These are phyloP conservation scores for Uropsilus gracilis DNA, from an alignment of 2,113 vertebrate genomes.

Conservation along the genomic window DNA sequence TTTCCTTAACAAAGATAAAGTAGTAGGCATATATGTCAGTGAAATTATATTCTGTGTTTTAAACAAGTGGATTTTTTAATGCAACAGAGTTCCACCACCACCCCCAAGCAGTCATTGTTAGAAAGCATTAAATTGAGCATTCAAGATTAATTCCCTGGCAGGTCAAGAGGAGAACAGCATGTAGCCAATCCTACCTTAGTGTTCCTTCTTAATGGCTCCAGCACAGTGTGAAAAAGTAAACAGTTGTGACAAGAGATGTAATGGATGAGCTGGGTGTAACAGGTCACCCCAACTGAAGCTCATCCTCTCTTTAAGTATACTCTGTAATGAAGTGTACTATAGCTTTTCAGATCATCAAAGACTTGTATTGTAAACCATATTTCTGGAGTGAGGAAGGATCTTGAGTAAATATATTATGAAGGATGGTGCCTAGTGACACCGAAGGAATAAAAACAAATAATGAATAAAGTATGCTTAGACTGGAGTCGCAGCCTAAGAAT, in stretches of 20 bases:
- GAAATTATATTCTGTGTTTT: conserved; percentile 59
- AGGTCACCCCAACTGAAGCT: conserved; percentile 83
- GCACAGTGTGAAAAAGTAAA: conserved; percentile 89
- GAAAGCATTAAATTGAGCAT: conserved; percentile 85
- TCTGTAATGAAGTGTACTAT: conserved; percentile 72
- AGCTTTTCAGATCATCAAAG: conserved; percentile 61
- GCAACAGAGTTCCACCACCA: conserved; percentile 52
- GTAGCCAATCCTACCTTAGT: conserved; percentile 81
- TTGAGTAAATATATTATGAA: conserved; percentile 58
- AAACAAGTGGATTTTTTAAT: conserved; percentile 71
- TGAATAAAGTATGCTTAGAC: not conserved
- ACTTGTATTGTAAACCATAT: conserved; percentile 37
- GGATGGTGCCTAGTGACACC: conserved; percentile 8
- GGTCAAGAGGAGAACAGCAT: conserved; percentile 87
- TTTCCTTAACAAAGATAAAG: not conserved
- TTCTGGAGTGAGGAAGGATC: conserved; percentile 39
- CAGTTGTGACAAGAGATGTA: conserved; percentile 87
- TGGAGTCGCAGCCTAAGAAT: not conserved
- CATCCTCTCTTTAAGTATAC: conserved; percentile 79
- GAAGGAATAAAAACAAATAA: conserved; percentile 61
- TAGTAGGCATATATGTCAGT: not conserved
- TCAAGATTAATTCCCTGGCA: conserved; percentile 87
- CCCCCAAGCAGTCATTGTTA: conserved; percentile 76
- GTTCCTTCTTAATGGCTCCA: conserved; percentile 83
- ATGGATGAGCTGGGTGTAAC: conserved; percentile 86